Evolutionary conservation across 2,113 vertebrate species (phyloP).

Genomic region (Psettodes erumei): DNA sequence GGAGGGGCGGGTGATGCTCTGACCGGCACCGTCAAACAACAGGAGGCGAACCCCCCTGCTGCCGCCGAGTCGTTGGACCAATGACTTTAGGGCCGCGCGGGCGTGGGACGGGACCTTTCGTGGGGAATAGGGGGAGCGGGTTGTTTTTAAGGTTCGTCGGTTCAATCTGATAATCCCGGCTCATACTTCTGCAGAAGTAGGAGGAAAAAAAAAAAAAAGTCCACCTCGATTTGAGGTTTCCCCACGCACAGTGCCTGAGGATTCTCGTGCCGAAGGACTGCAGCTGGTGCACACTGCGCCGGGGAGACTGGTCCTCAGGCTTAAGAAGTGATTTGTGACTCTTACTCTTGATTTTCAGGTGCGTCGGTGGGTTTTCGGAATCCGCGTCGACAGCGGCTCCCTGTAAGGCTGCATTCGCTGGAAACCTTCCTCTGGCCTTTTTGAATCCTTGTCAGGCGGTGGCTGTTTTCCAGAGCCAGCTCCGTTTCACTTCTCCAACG

Average conservation of each 20-base stretch:
- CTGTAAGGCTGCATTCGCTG: neutral
- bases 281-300: slow-evolving; percentile 9
- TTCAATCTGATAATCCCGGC: slow-evolving; percentile 19
- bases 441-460: neutral
- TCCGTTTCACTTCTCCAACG: neutral
- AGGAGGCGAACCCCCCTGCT: slow-evolving; percentile 26
- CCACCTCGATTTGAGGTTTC: neutral
- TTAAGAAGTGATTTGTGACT: neutral
- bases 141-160: slow-evolving; percentile 23
- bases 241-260: neutral
- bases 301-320: neutral
- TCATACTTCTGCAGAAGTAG: slow-evolving; percentile 18
- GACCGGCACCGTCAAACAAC: slow-evolving; percentile 14
- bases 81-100: neutral
- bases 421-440: slow-evolving; percentile 16
- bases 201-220: neutral
- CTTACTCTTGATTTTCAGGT: neutral
- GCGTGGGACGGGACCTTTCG: neutral
- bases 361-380: too few species aligned
- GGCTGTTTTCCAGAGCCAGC: neutral
- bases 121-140: neutral
- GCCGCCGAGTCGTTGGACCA: neutral
- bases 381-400: neutral
- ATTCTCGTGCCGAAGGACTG: slow-evolving; percentile 11
- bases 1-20: neutral